These are phyloP conservation scores for Heliconius ethilla DNA, from an alignment of 2,888 invertebrate genomes.

Conservation along the genomic window DNA sequence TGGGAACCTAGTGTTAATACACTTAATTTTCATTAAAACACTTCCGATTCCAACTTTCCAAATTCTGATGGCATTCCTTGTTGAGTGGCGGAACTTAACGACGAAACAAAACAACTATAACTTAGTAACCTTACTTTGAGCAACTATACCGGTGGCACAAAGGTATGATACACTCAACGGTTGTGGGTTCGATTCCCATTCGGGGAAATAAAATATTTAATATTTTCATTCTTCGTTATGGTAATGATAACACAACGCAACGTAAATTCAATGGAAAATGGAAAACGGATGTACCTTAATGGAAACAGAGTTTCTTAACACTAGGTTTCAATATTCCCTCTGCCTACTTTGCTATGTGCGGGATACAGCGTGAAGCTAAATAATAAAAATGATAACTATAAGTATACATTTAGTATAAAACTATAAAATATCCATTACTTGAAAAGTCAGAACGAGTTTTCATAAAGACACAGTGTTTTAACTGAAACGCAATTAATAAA, in stretches of 20 bases:
- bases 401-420: neutral
- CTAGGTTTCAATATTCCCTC: neutral
- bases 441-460: constrained; percentile 22
- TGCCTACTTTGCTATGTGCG: neutral
- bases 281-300: neutral
- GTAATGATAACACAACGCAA: neutral
- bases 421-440: constrained; percentile 15
- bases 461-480: constrained; percentile 15
- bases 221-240: neutral
- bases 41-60: neutral
- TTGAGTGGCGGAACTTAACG: neutral
- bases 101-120: too few species aligned
- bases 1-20: neutral
- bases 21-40: neutral
- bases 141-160: too few species aligned
- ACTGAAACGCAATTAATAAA: constrained; percentile 35
- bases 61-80: neutral
- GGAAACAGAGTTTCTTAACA: neutral
- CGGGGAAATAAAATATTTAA: neutral
- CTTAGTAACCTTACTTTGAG: too few species aligned
- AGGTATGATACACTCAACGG: neutral
- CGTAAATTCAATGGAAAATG: neutral
- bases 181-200: neutral
- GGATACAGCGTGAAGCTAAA: too few species aligned
- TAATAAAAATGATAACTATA: neutral